Evolutionary conservation across 1,140 invertebrate genomes (phyloP).

Genomic region (Aphaenogaster floridana): DNA sequence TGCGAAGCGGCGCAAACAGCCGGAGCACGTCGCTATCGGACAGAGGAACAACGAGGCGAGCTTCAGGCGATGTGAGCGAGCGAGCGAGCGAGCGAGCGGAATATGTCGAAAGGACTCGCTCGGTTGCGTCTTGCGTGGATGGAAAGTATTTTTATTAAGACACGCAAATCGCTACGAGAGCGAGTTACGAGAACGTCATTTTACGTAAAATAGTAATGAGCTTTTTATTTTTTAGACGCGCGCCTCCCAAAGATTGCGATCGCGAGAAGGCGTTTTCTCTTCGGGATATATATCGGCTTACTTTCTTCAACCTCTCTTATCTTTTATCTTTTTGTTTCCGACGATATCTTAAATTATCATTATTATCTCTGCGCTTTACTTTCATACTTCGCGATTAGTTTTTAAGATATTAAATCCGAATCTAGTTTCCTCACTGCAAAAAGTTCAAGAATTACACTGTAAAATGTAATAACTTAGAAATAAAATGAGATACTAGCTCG

Average conservation of each 20-base stretch:
- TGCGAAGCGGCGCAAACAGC: conserved; percentile 72
- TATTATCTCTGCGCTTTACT: not conserved
- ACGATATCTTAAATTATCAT: not conserved
- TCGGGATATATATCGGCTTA: not conserved
- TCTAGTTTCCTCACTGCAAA: not conserved
- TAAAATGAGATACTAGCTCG: not conserved
- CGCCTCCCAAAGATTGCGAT: not conserved
- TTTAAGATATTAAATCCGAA: not conserved
- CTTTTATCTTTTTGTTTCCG: conserved; percentile 11
- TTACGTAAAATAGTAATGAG: conserved; percentile 22
- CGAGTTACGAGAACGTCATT: conserved; percentile 12
- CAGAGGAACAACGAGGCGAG: conserved; percentile 70
- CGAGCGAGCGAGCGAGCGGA: conserved; percentile 42
- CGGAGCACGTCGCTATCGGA: conserved; percentile 64
- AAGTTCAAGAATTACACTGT: not conserved
- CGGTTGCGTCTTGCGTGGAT: conserved; percentile 53
- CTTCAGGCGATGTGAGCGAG: conserved; percentile 48
- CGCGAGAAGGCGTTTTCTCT: conserved; percentile 8
- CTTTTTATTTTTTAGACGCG: conserved; percentile 27
- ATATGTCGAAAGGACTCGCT: conserved; percentile 59
- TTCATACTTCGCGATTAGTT: conserved; percentile 4
- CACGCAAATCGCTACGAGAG: conserved; percentile 37
- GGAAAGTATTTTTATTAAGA: conserved; percentile 57
- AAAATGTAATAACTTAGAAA: not conserved
- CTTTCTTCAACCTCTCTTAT: conserved; percentile 13